Conservation (phyloP, 2,113 vertebrate genomes). For the Proteles cristata region DNA sequence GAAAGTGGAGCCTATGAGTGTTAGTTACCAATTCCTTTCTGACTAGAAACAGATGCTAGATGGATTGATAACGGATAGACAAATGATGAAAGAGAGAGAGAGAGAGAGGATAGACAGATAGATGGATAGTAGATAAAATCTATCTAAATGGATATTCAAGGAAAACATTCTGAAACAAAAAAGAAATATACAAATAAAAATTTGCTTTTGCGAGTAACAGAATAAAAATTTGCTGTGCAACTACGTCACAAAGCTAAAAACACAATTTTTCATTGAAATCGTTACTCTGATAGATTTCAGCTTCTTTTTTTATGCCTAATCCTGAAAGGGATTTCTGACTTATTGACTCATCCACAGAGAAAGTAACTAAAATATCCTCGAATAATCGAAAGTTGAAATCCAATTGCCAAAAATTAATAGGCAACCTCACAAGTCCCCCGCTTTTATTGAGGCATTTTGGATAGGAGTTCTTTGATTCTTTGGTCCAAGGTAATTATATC, state of each 20-base stretch:
- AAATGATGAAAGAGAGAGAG: no score
- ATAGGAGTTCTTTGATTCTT: conserved; percentile 54
- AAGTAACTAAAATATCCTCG: conserved; percentile 6
- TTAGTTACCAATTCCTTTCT: background rate
- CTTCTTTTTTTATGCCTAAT: conserved; percentile 21
- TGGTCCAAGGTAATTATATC: conserved; percentile 69
- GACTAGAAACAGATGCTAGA: background rate
- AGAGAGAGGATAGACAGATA: background rate
- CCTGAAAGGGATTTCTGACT: background rate
- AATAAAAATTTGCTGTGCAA: background rate
- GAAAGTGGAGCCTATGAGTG: background rate
- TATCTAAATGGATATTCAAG: background rate
- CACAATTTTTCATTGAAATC: background rate
- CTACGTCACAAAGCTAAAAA: background rate
- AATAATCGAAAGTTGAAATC: conserved; percentile 27
- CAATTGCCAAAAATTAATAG: background rate
- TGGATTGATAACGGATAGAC: background rate
- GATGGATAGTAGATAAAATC: background rate
- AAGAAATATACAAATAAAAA: background rate
- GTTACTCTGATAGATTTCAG: background rate
- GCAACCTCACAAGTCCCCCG: conserved; percentile 14
- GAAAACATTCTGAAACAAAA: background rate
- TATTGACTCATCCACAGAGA: background rate
- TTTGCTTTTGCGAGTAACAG: background rate
- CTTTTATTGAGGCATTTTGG: background rate